Evolutionary conservation across 2,888 invertebrate genomes (phyloP).

Genomic region (Thera obeliscata): DNA sequence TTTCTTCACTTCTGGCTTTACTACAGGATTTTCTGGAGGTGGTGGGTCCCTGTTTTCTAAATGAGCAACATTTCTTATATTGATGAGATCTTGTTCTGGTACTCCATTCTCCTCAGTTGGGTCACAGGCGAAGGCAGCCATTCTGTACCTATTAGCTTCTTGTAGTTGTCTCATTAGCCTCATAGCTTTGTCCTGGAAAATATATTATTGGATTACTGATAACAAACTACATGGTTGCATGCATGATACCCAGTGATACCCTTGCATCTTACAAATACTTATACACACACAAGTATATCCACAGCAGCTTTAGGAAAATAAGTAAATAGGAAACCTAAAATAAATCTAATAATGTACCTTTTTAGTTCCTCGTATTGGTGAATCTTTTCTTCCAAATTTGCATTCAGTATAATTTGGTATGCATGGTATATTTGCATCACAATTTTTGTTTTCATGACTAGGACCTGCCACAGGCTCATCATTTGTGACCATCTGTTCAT

Average conservation of each 20-base stretch:
- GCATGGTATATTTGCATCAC: constrained; percentile 41
- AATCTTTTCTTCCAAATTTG: constrained; percentile 68
- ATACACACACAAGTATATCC: too few relatives aligned
- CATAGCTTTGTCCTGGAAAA: constrained; percentile 76
- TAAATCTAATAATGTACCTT: constrained; percentile 41
- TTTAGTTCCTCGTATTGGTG: constrained; percentile 69
- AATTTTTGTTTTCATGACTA: constrained; percentile 69
- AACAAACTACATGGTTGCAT: too few relatives aligned
- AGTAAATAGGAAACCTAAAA: too few relatives aligned
- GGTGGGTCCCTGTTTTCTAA: constrained; percentile 67
- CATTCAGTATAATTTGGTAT: constrained; percentile 54
- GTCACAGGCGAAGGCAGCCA: constrained; percentile 83
- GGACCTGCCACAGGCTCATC: constrained; percentile 76
- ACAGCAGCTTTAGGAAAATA: too few relatives aligned
- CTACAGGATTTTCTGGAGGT: constrained; percentile 61
- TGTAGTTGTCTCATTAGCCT: constrained; percentile 79
- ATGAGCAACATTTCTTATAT: constrained; percentile 78
- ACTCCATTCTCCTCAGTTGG: constrained; percentile 56
- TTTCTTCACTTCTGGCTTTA: constrained; percentile 82
- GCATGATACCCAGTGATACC: too few relatives aligned
- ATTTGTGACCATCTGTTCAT: constrained; percentile 48
- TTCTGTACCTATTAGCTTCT: constrained; percentile 79
- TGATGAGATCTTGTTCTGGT: constrained; percentile 77
- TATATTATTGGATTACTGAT: too few relatives aligned
- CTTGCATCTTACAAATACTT: too few relatives aligned